phyloP scores from a whole-genome alignment of 2,113 vertebrate genomes.

The Embiotoca jacksoni region DNA sequence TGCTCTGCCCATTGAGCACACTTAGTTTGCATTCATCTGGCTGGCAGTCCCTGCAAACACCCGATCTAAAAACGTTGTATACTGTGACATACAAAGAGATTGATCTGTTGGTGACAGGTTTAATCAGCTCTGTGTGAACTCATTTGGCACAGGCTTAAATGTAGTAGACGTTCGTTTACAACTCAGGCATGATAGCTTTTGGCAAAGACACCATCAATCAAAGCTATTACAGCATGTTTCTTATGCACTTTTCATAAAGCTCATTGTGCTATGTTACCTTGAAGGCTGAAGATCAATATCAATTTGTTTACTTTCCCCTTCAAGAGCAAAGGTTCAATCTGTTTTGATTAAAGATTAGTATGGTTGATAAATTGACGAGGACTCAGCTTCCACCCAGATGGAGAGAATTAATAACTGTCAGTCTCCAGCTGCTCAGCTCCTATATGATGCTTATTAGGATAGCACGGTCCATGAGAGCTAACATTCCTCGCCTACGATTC shows the following conservation, averaged over 20 bases:
- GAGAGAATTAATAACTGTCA: slow-evolving; percentile 34
- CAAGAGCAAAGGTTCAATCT: slow-evolving; percentile 16
- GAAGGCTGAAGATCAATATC: neutral
- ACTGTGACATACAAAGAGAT: too few relatives aligned
- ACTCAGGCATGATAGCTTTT: too few relatives aligned
- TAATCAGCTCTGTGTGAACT: too few relatives aligned
- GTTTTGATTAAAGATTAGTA: slow-evolving; percentile 41
- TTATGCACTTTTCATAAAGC: neutral
- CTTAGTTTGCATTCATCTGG: too few relatives aligned
- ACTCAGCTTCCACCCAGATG: neutral
- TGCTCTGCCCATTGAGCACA: too few relatives aligned
- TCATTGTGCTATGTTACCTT: neutral
- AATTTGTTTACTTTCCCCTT: slow-evolving; percentile 12
- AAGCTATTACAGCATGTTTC: neutral
- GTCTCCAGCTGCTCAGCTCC: slow-evolving; percentile 21
- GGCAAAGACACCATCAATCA: too few relatives aligned
- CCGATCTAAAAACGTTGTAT: too few relatives aligned
- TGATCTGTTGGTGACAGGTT: too few relatives aligned
- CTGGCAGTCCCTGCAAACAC: too few relatives aligned
- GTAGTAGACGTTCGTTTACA: too few relatives aligned
- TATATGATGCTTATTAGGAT: slow-evolving; percentile 11
- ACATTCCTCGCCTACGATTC: slow-evolving; percentile 9
- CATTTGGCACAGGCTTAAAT: too few relatives aligned
- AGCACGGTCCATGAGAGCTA: neutral
- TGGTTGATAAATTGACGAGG: slow-evolving; percentile 41